Base-by-base conservation (phyloP, 2,113 vertebrate genomes). In the Saccopteryx bilineata region DNA sequence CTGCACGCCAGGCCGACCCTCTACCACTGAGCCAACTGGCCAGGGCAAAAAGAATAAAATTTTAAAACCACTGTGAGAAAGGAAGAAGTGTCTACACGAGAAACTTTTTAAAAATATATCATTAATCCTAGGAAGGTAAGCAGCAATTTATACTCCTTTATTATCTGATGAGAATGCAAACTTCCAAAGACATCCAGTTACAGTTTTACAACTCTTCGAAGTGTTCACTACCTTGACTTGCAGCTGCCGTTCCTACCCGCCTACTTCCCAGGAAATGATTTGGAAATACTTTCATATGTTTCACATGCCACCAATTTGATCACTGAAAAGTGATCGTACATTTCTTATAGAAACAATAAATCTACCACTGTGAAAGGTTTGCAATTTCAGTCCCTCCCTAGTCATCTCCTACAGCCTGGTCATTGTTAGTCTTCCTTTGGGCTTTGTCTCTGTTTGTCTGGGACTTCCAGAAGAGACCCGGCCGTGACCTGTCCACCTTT, bases 1-100 rank as follows among this genome's bases (percentile, higher is more conserved):
- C 39, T 39, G 39, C 39, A 39, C 39, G 39, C 39, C 39, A 39
- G 39, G 39, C 39, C 39, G 39, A 3, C 39, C 2, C 39, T 39
- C 39, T 39, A 39, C 39, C 39, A 39, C 39, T 39, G 39, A 39
- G 39, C 39, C 39, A 39, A 39, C 39, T 3, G 39, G 3, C 39
- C 39, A 39, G 3, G 39, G 39, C 39, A 19, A 61, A 65, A 63
- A 46, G 7, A 5, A 24, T 56, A 84, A 66, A 75, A n/a, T 21
- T n/a, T n/a, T 13, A 83, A 90, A 89, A 48, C 10, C 23, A 95
- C 39, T 58, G 52, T 12, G 15, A 61, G 61, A 81, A 95, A 82
- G 7, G 15, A 80, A 83, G 15, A 86, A 31, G 39, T 80, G 33
- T 65, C 88, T 60, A 85, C 19, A 79, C 5, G 56, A 88, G 79